These are phyloP conservation scores for Bucco capensis DNA, from an alignment of 2,113 vertebrate genomes.

Conservation along the genomic window DNA sequence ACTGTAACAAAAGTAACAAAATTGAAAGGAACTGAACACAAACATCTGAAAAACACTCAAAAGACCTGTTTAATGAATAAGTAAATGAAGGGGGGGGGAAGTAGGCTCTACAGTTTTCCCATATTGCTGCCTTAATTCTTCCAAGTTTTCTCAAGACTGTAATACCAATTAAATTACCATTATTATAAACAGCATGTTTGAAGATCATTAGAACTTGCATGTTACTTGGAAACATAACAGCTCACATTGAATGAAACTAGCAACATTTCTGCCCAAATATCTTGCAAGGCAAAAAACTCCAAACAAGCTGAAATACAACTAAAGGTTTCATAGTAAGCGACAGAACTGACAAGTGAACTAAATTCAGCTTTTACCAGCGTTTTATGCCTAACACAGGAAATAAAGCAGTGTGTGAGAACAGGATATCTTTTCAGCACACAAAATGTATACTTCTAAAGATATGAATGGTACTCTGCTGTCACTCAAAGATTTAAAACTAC, in stretches of 20 bases:
- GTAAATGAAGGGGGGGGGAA: background rate
- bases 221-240: background rate
- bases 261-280: background rate
- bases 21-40: background rate
- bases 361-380: background rate
- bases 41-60: background rate
- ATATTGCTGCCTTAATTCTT: background rate
- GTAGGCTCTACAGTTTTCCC: background rate
- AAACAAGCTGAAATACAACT: background rate
- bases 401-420: background rate
- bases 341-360: background rate
- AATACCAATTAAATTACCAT: background rate
- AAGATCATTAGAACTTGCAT: constrained; percentile 7
- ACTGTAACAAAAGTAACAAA: background rate
- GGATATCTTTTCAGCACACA: background rate
- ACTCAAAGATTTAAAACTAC: constrained; percentile 16
- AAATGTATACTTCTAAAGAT: background rate
- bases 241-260: background rate
- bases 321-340: background rate
- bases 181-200: background rate
- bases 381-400: background rate
- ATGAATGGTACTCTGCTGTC: background rate
- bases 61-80: background rate
- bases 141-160: background rate
- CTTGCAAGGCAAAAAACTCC: background rate